Conservation (phyloP, 2,888 invertebrate species). For the Maniola hyperantus region DNA sequence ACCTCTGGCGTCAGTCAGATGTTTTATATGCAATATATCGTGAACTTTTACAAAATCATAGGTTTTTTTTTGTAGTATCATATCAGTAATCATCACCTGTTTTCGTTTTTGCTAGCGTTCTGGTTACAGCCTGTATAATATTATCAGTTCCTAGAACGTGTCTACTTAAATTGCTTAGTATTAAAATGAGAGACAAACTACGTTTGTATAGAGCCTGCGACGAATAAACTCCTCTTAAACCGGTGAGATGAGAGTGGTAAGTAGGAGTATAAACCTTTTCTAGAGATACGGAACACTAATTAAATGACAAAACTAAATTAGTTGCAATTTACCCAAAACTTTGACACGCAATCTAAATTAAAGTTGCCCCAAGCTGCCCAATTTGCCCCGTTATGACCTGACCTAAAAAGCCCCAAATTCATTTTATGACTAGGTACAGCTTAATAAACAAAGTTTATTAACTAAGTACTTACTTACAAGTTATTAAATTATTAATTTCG, state of each 20-base stretch:
- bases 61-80: too few relatives aligned
- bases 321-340: constrained; percentile 33
- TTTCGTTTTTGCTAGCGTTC: too few relatives aligned
- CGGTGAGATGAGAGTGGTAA: not conserved
- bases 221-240: not conserved
- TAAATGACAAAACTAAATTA: constrained; percentile 29
- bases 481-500: constrained; percentile 31
- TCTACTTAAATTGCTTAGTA: too few relatives aligned
- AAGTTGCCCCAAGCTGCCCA: constrained; percentile 26
- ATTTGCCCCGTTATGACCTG: constrained; percentile 25
- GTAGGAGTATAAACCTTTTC: not conserved
- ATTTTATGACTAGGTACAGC: constrained; percentile 24
- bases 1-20: too few relatives aligned
- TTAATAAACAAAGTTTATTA: constrained; percentile 37
- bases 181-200: not conserved
- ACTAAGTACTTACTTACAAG: constrained; percentile 22
- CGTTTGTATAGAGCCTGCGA: not conserved
- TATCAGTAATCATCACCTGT: too few relatives aligned
- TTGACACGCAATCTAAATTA: constrained; percentile 32
- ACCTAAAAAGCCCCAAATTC: constrained; percentile 33
- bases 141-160: too few relatives aligned
- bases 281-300: constrained; percentile 3
- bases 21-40: too few relatives aligned
- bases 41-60: too few relatives aligned
- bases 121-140: too few relatives aligned